Conservation (phyloP, 2,888 invertebrate species). For the Vannuccia rotundouncinata region DNA sequence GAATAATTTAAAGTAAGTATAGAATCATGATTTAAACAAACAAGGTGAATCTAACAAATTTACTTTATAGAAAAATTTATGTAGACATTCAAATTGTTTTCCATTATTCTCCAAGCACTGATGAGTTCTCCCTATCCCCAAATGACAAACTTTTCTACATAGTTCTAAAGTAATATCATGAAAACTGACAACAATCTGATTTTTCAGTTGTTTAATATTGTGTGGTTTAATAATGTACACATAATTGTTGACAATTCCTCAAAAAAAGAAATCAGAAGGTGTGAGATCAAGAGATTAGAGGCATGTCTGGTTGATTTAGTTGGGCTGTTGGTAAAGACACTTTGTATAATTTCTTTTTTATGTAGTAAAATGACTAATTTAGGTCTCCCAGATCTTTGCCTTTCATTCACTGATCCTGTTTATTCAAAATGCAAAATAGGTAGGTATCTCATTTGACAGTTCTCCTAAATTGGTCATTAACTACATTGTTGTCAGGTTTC, state of each 20-base stretch:
- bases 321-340: not conserved
- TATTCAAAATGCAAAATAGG: not conserved
- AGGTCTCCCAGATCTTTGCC: not conserved
- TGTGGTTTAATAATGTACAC: not conserved
- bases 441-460: not conserved
- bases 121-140: too few relatives aligned
- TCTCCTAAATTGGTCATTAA: not conserved
- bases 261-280: too few relatives aligned
- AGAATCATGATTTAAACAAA: not conserved
- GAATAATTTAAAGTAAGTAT: not conserved
- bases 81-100: not conserved
- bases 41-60: not conserved
- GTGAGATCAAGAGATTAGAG: not conserved
- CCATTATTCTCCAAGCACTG: not conserved
- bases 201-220: conserved; percentile 4
- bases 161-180: not conserved
- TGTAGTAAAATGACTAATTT: not conserved
- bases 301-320: conserved; percentile 19
- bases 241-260: too few relatives aligned
- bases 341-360: conserved; percentile 1
- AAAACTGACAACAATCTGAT: not conserved
- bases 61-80: not conserved
- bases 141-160: not conserved
- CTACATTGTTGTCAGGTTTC: not conserved
- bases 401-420: not conserved